These are phyloP conservation scores for Sarcophaga bullata DNA, from an alignment of 1,140 invertebrate genomes.

Conservation along the genomic window DNA sequence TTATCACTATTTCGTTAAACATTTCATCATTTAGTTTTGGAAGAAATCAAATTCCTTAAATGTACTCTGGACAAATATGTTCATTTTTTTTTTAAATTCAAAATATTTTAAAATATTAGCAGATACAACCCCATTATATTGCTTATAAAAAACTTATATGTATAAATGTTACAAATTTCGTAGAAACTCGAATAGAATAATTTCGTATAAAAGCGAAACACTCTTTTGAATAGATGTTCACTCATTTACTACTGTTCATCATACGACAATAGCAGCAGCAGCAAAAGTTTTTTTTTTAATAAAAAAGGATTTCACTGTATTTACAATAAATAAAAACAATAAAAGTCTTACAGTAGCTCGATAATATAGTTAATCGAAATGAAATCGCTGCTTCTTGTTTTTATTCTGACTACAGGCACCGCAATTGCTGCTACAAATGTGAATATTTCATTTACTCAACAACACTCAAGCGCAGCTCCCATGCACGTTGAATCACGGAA, in stretches of 20 bases:
- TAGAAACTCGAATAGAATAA: too few species aligned
- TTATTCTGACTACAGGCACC: slow-evolving; percentile 20
- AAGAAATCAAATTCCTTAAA: too few species aligned
- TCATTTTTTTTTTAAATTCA: too few species aligned
- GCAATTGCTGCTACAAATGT: slow-evolving; percentile 54
- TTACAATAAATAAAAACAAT: neutral
- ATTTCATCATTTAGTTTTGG: too few species aligned
- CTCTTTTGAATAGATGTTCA: neutral
- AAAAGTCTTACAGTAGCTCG: neutral
- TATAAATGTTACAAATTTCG: too few species aligned
- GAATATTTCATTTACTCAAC: slow-evolving; percentile 61
- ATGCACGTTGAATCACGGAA: neutral
- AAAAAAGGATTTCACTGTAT: too few species aligned
- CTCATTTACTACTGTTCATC: slow-evolving; percentile 38
- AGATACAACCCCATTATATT: too few species aligned
- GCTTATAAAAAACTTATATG: too few species aligned
- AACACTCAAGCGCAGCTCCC: slow-evolving; percentile 56
- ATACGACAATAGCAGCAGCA: slow-evolving; percentile 8
- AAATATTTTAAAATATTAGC: too few species aligned
- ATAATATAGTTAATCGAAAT: neutral
- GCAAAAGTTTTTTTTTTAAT: too few species aligned
- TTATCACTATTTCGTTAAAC: too few species aligned
- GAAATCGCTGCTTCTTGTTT: neutral
- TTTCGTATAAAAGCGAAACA: slow-evolving; percentile 34
- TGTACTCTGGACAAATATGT: too few species aligned